phyloP scores from a whole-genome alignment of 2,797 vertebrate species.

The Ambastaia sidthimunki region DNA sequence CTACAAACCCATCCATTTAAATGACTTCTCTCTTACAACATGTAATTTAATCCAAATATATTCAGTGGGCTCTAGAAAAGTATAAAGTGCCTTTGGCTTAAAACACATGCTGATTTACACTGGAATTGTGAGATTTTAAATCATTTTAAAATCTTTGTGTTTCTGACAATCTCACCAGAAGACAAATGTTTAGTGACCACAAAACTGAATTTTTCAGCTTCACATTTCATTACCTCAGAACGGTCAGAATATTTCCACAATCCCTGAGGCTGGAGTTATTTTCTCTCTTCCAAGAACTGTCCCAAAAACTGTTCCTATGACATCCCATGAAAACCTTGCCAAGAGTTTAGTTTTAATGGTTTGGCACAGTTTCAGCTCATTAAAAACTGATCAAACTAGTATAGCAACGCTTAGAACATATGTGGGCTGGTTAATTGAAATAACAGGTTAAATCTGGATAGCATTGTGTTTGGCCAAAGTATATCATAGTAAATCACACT shows the following conservation, averaged over 20 bases:
- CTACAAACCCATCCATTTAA: not conserved
- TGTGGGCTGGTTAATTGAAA: not conserved
- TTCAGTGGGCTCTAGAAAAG: not conserved
- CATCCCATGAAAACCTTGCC: too few relatives aligned
- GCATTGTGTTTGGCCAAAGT: not conserved
- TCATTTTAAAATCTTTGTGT: conserved; percentile 16
- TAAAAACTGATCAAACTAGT: not conserved
- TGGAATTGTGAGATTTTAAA: not conserved
- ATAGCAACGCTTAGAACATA: not conserved
- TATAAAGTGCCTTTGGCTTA: not conserved
- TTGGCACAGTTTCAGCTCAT: not conserved
- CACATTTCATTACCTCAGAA: conserved; percentile 30
- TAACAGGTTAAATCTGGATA: not conserved
- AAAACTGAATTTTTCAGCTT: not conserved
- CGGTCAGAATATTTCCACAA: conserved; percentile 11
- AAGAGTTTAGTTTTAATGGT: not conserved
- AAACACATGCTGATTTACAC: not conserved
- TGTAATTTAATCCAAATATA: conserved; percentile 1
- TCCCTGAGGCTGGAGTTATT: conserved; percentile 7
- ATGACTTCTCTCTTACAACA: not conserved
- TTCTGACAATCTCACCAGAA: conserved; percentile 14
- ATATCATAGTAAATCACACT: too few relatives aligned
- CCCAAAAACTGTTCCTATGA: too few relatives aligned
- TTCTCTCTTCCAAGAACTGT: conserved; percentile 12
- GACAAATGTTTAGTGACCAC: conserved; percentile 21